Evolutionary conservation across 1,140 invertebrate genomes (phyloP), one percentile per base, ranked within the genome.

Genomic region (Musca vetustissima): DNA sequence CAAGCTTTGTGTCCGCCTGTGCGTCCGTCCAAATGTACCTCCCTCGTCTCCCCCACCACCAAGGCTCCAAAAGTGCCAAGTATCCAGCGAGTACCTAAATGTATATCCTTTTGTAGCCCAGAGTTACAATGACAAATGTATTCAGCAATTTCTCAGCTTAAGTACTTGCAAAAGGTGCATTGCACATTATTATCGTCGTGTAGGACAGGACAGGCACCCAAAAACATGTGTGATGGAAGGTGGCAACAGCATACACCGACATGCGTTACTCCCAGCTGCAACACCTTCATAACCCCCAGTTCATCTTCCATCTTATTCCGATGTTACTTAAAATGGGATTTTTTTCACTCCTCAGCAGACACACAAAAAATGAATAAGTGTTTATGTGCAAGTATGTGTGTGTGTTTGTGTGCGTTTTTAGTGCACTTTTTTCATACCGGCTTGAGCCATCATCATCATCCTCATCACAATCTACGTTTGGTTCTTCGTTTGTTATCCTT

Each of bases 101-200:
- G 36, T 13, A 43, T 7, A 43, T 11, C 36, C 36, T 43, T 43
- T 43, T 32, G 28, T 32, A 32, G 14, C 15, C 24, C 25, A n/a
- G 19, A 32, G 28, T 15, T 36, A 32, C 32, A 61, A 61, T 61
- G 57, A 61, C 57, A 61, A 61, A 61, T 61, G 57, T 61, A 61
- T 61, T 61, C 57, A 28, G 57, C 57, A 61, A 61, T 61, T 19
- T 61, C 22, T 4, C 21, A 24, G 19, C 17, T 53, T 11, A 17
- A 21, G 49, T 22, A 21, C 17, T 14, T 52, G 7, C 24, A 9
- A 11, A 55, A 21, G 4, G 13, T 55, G 24, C 22, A 2, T 25
- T 55, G 21, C 15, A n/a, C n/a, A n/a, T n/a, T n/a, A n/a, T n/a
- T n/a, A n/a, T n/a, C n/a, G n/a, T n/a, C n/a, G n/a, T n/a, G n/a